These are phyloP conservation scores for Octodon degus DNA, from an alignment of 2,113 vertebrate species.

Conservation along the genomic window DNA sequence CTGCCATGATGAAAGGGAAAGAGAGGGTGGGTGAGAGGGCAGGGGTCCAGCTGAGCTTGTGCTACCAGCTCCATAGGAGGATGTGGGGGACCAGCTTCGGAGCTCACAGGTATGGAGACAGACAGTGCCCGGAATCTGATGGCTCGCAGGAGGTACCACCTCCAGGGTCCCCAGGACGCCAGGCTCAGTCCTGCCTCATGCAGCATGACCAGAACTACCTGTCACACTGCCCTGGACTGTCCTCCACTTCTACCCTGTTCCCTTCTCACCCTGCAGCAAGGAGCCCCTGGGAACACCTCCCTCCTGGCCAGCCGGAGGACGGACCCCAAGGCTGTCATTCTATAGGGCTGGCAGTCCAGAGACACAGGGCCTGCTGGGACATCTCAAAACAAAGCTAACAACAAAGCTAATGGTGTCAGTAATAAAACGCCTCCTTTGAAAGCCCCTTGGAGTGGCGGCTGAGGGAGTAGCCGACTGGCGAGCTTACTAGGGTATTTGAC, in stretches of 20 bases:
- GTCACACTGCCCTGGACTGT: background rate
- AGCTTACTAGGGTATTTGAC: too few species aligned
- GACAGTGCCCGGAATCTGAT: background rate
- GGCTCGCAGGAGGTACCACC: background rate
- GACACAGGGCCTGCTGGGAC: background rate
- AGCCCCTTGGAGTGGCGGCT: too few species aligned
- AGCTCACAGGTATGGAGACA: rapidly evolving
- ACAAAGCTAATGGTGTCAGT: background rate
- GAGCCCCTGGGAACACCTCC: background rate
- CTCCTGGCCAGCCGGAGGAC: background rate
- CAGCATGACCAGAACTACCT: background rate
- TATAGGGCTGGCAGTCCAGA: background rate
- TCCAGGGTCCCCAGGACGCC: background rate
- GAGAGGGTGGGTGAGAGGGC: background rate
- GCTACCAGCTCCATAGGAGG: rapidly evolving
- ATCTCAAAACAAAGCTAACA: background rate
- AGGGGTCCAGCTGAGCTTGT: background rate
- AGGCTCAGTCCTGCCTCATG: background rate
- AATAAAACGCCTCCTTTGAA: background rate
- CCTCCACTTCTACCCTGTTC: background rate
- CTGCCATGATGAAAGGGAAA: background rate
- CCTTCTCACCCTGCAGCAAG: too few species aligned
- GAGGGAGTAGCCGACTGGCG: too few species aligned
- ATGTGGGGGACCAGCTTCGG: background rate
- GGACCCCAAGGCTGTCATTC: background rate